Base-by-base conservation (phyloP, 2,113 vertebrate species). In the Morone chrysops region DNA sequence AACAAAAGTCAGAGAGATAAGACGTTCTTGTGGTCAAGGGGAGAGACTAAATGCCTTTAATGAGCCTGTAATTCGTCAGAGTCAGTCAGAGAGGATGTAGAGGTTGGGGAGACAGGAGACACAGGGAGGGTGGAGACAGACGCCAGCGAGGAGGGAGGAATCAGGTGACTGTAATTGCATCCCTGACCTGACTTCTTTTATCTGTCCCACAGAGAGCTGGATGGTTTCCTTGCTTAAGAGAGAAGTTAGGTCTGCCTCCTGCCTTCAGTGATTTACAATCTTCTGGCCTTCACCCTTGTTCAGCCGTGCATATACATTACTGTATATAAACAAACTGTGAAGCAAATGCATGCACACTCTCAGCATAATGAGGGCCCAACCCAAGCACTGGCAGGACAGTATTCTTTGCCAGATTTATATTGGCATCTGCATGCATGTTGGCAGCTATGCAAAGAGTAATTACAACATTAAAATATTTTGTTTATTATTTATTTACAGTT, bases 141-240 rank as follows among this genome's bases (percentile, higher is more conserved):
- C 20, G 43, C 22, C 25, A 6, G 59, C 0, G 45, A 18, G 45
- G 43, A 77, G 38, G 20, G 36, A 72, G 67, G 65, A 45, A 40
- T 56, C 43, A 67, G 66, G 81, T 63, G 70, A 78, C 67, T 75
- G 48, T 85, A 82, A 83, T 72, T 78, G 68, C 78, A 82, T 85
- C 81, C 70, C 66, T 80, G 76, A 81, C 48, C 70, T 9, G 4
- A 50, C 22, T 70, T 57, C 66, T 73, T 85, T 89, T 81, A 85
- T 84, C 75, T 73, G 73, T 57, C 67, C 76, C 60, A 63, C 47
- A 70, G 48, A 80, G 76, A 83, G 60, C 57, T 71, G 77, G 43
- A 62, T 25, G 70, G 16, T 85, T 72, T 81, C 48, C 50, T 70
- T 72, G 40, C 43, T 80, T 45, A 8, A 59, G 50, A 78, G 62